These are phyloP conservation scores for Neodon shergylaensis DNA, from an alignment of 2,113 vertebrate genomes.

Conservation along the genomic window DNA sequence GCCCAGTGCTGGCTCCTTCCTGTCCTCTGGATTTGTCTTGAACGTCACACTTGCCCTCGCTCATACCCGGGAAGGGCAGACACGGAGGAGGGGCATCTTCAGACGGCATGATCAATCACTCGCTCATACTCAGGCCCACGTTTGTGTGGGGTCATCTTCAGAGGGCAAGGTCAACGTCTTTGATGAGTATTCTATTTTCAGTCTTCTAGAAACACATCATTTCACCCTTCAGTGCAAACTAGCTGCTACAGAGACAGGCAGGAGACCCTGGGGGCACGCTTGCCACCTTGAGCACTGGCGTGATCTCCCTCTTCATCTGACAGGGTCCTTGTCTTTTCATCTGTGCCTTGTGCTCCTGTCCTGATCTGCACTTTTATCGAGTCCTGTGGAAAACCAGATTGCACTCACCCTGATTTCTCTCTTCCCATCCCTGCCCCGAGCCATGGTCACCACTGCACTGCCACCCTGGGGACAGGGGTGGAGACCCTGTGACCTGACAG, in stretches of 20 bases:
- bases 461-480: neutral
- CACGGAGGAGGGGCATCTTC: neutral
- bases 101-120: too few species aligned
- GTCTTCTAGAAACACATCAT: neutral
- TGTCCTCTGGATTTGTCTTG: neutral
- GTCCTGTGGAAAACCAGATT: neutral
- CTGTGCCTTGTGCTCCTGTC: neutral
- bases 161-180: neutral
- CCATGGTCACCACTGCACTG: neutral
- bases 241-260: neutral
- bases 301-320: neutral
- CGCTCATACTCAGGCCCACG: neutral
- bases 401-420: too few species aligned
- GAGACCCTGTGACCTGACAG: neutral
- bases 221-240: neutral
- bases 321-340: too few species aligned
- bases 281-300: neutral
- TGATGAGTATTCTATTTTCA: neutral
- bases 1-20: neutral
- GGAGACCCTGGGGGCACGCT: neutral
- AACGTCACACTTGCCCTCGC: neutral
- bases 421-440: neutral
- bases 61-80: neutral
- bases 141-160: neutral
- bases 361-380: neutral